Evolutionary conservation across 1,140 invertebrate species (phyloP).

Genomic region (Vollenhovia emeryi): DNA sequence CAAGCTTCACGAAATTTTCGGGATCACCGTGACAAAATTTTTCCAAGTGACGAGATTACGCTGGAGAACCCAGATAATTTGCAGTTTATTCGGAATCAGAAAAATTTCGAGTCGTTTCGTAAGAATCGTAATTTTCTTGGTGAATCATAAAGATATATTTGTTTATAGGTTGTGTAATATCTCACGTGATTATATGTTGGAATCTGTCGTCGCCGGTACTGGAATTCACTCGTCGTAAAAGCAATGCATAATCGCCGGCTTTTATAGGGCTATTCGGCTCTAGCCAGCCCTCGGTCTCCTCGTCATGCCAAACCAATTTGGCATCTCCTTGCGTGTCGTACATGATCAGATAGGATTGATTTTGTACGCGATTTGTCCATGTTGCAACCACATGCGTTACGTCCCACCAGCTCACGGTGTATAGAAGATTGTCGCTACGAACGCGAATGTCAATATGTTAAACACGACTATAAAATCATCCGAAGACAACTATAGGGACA

Average conservation of each 20-base stretch:
- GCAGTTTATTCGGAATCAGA: neutral
- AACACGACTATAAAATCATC: neutral
- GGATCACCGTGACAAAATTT: neutral
- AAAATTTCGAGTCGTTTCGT: neutral
- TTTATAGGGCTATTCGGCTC: slow-evolving; percentile 56
- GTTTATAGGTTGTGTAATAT: neutral
- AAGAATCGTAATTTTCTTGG: neutral
- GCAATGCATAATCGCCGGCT: slow-evolving; percentile 65
- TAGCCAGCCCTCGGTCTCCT: slow-evolving; percentile 75
- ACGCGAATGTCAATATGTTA: neutral
- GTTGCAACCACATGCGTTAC: slow-evolving; percentile 88
- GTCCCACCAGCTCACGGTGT: slow-evolving; percentile 91
- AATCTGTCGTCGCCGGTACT: slow-evolving; percentile 82
- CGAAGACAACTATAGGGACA: neutral
- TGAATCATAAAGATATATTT: neutral
- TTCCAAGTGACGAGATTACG: neutral
- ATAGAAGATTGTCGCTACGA: slow-evolving; percentile 88
- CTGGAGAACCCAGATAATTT: neutral
- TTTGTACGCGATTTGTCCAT: slow-evolving; percentile 96
- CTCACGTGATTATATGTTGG: slow-evolving; percentile 80
- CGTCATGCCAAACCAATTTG: slow-evolving; percentile 60
- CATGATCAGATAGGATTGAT: slow-evolving; percentile 85
- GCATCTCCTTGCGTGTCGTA: slow-evolving; percentile 81
- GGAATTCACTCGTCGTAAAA: slow-evolving; percentile 81
- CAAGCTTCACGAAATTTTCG: neutral